Conservation (phyloP, 1,140 invertebrate species). For the Drosophila nigromelanica region DNA sequence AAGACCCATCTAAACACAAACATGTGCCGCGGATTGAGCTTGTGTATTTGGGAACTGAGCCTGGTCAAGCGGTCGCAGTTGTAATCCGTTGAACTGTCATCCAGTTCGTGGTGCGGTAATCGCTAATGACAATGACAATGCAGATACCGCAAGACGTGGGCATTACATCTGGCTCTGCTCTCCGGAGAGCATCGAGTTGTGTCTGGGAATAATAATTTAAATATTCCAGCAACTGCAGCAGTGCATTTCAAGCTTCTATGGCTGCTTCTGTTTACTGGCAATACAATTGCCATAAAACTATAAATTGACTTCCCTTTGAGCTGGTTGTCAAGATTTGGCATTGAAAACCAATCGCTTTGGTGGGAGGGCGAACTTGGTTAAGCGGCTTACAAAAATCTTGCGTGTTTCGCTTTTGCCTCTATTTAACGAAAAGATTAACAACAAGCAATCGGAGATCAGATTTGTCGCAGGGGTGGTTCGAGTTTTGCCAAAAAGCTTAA, state of each 20-base stretch:
- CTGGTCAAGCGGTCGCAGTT: slow-evolving; percentile 28
- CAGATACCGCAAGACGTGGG: slow-evolving; percentile 14
- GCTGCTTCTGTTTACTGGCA: no score
- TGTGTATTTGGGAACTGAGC: slow-evolving; percentile 11
- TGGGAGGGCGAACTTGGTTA: slow-evolving; percentile 31
- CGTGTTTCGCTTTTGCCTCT: slow-evolving; percentile 71
- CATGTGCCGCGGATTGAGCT: slow-evolving; percentile 45
- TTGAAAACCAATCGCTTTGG: slow-evolving; percentile 8
- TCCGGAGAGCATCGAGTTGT: slow-evolving; percentile 27
- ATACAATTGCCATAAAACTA: slow-evolving; percentile 32
- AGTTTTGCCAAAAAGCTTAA: slow-evolving; percentile 55
- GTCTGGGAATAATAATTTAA: slow-evolving; percentile 53
- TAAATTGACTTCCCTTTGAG: slow-evolving; percentile 26
- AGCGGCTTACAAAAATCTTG: slow-evolving; percentile 74
- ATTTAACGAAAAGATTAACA: slow-evolving; percentile 73
- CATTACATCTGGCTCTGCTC: slow-evolving; percentile 7
- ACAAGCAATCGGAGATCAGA: slow-evolving; percentile 54
- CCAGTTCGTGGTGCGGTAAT: slow-evolving; percentile 22
- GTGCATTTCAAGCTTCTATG: slow-evolving; percentile 25
- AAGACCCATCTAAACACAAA: slow-evolving; percentile 36
- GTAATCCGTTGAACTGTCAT: slow-evolving; percentile 45
- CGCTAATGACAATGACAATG: slow-evolving; percentile 33
- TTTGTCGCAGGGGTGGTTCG: slow-evolving; percentile 64
- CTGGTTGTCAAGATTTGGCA: slow-evolving; percentile 19
- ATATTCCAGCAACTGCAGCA: slow-evolving; percentile 32